phyloP scores from a whole-genome alignment of 2,113 vertebrate species.

The Ginglymostoma cirratum region DNA sequence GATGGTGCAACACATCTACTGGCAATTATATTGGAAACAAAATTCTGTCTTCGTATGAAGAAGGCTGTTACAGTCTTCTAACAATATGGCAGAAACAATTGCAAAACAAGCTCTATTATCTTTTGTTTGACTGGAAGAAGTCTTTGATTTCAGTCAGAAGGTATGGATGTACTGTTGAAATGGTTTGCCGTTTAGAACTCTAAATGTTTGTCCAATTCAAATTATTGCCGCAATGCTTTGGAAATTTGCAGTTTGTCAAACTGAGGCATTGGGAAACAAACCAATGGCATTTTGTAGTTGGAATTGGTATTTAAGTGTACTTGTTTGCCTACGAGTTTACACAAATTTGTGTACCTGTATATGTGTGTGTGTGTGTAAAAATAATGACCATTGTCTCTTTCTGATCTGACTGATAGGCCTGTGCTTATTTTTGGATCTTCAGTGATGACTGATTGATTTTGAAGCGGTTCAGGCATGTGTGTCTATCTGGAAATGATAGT shows the following conservation, averaged over 20 bases:
- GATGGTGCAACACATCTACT: not conserved
- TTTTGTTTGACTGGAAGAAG: not conserved
- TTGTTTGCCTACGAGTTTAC: too few species aligned
- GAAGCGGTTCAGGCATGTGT: not conserved
- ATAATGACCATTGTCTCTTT: not conserved
- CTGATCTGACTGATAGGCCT: not conserved
- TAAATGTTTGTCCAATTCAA: not conserved
- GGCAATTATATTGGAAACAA: not conserved
- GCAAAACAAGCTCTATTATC: not conserved
- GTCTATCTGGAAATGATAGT: not conserved
- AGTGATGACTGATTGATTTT: not conserved
- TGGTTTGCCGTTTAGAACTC: not conserved
- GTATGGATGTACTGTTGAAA: not conserved
- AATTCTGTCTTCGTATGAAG: not conserved
- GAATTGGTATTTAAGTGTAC: not conserved
- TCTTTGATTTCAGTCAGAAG: not conserved
- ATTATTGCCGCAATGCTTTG: not conserved
- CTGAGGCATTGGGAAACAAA: not conserved
- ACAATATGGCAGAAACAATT: not conserved
- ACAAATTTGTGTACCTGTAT: too few species aligned
- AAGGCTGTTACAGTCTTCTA: not conserved
- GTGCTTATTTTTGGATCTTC: not conserved
- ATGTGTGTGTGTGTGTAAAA: too few species aligned
- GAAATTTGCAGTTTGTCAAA: not conserved
- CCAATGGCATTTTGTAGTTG: not conserved